These are phyloP conservation scores for Pogonocherus hispidulus DNA, from an alignment of 2,888 invertebrate genomes.

Conservation along the genomic window DNA sequence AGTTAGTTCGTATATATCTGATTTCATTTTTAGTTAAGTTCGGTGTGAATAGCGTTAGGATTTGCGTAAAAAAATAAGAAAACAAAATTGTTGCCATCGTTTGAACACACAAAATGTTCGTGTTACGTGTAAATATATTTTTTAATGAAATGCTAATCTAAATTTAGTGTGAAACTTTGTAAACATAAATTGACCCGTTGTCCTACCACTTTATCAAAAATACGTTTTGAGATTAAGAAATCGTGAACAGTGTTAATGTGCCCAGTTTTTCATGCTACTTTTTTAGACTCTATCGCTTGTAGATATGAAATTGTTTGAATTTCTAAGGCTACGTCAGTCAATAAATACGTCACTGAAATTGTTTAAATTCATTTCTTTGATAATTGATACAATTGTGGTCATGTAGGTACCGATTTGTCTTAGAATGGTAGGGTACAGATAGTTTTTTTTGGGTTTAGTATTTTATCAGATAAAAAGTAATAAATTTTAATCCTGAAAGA, in stretches of 20 bases:
- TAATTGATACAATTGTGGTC: no score
- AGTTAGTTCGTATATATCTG: background rate
- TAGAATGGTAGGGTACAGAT: no score
- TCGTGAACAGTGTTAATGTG: background rate
- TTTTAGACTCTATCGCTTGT: background rate
- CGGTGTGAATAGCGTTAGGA: background rate
- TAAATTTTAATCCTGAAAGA: background rate
- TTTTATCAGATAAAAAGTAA: slow-evolving; percentile 23
- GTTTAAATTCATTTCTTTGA: slow-evolving; percentile 20
- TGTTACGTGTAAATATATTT: background rate
- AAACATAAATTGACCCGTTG: slow-evolving; percentile 23
- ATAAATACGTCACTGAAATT: slow-evolving; percentile 4
- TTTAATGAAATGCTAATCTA: slow-evolving; percentile 16
- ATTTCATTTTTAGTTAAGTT: background rate
- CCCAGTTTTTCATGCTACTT: background rate
- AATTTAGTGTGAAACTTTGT: slow-evolving; percentile 13
- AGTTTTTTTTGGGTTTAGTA: background rate
- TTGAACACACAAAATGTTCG: slow-evolving; percentile 1
- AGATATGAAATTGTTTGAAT: background rate
- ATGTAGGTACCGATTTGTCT: no score
- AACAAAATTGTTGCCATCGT: slow-evolving; percentile 5
- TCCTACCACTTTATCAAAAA: slow-evolving; percentile 18
- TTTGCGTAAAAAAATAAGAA: background rate
- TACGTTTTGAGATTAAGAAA: slow-evolving; percentile 11
- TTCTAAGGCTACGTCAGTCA: background rate